Base-by-base conservation (phyloP, 2,797 vertebrate species). In the Phylloscopus collybita region DNA sequence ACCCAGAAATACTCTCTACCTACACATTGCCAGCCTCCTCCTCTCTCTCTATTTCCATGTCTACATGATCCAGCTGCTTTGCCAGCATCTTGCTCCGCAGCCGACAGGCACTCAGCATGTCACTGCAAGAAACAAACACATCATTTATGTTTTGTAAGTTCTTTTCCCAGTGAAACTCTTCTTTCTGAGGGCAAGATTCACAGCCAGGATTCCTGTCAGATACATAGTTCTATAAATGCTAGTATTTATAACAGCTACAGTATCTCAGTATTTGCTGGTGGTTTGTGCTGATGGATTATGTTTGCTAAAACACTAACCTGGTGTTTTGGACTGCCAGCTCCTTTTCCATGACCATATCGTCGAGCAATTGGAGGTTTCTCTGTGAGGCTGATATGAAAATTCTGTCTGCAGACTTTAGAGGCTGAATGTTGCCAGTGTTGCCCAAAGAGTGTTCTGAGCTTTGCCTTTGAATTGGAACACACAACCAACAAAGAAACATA, bases 21-120 rank as follows among this genome's bases (percentile, higher is more conserved):
- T 97, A 99, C 99, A 61, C 97, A 76, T 98, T 98, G 65, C 97
- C 97, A 65, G 95, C 96, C 51, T 96, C 93, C 94, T 96, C 97
- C 93, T 98, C 98, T 10, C 23, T 78, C 64, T 97, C 88, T 6
- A 98, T 98, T 89, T 98, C 95, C 9, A 44, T 60, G 36, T 98
- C 98, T 96, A 98, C 86, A 8, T 32, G 53, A 36, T 96, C 96
- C 95, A 98, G 98, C 94, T 98, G 98, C 76, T 96, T 91, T 95
- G 91, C 34, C 66, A 99, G 90, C 79, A 92, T 88, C 64, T 95
- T 71, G 30, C 98, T 97, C 88, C 94, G 97, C 90, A 97, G 96
- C 51, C 42, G 97, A 87, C 98, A 98, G 50, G 98, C 95, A 19
- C 83, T 96, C 79, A 99, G 97, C 79, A 98, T 97, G 72, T 97